Percentiles rank a stretch among this genome's conserved stretches.
phyloP scores from a whole-genome alignment of 2,888 invertebrate species.

The Tiliacea aurago region DNA sequence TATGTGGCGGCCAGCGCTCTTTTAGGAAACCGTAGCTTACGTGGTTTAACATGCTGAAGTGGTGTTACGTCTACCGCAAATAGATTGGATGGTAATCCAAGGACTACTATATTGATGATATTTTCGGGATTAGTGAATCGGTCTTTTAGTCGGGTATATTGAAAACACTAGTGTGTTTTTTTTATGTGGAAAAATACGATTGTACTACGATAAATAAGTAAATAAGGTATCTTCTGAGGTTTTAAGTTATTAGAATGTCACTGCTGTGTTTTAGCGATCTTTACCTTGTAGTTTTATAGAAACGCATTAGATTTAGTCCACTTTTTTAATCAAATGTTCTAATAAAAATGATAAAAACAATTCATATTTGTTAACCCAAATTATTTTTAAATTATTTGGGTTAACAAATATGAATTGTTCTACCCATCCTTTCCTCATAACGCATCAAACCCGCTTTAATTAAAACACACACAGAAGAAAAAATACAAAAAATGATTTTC shows the following conservation, averaged over 20 bases:
- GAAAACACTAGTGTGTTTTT: background rate
- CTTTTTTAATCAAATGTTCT: background rate
- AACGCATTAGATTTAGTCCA: background rate
- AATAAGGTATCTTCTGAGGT: background rate
- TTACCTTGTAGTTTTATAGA: background rate
- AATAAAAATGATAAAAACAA: background rate
- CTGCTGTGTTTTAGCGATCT: background rate
- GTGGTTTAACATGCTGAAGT: too few species aligned
- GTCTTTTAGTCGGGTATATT: conserved; percentile 23
- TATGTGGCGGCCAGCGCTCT: too few species aligned
- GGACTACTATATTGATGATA: conserved; percentile 4
- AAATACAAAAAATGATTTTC: conserved; percentile 27
- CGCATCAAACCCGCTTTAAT: conserved; percentile 37
- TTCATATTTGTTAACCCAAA: too few species aligned
- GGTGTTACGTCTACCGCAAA: too few species aligned
- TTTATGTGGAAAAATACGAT: background rate
- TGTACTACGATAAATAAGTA: background rate
- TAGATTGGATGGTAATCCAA: too few species aligned
- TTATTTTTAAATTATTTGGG: too few species aligned
- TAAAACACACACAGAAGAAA: conserved; percentile 36
- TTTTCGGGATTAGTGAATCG: conserved; percentile 36
- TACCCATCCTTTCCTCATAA: background rate
- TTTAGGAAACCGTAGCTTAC: too few species aligned
- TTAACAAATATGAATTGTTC: too few species aligned
- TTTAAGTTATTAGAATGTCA: background rate